A percentile compares a stretch with the other conserved stretches of the same genome.
These are phyloP conservation scores for Zaprionus vittiger DNA, from an alignment of 1,140 invertebrate species.

Conservation along the genomic window DNA sequence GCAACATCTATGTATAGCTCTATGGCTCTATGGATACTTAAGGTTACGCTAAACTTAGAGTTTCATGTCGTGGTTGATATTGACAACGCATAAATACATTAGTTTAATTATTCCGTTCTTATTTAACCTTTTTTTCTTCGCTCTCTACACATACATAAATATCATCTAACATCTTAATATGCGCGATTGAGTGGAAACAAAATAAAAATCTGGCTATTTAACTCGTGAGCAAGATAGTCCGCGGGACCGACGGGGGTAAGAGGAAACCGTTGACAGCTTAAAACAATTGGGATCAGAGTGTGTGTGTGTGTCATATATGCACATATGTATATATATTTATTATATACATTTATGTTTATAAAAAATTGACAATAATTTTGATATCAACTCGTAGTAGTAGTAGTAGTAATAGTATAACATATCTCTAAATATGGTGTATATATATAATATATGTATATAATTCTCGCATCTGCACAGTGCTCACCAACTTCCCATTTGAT, in stretches of 20 bases:
- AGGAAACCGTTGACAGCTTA: constrained; percentile 42
- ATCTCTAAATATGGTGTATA: constrained; percentile 33
- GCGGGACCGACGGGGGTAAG: not conserved
- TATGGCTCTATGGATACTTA: constrained; percentile 21
- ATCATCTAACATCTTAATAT: not conserved
- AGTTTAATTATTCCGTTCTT: constrained; percentile 8
- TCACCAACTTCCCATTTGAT: constrained; percentile 44
- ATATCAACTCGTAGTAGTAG: constrained; percentile 58
- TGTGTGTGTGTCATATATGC: constrained; percentile 23
- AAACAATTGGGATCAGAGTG: constrained; percentile 9
- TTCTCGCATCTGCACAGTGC: constrained; percentile 34
- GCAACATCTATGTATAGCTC: constrained; percentile 37
- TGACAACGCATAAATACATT: constrained; percentile 42
- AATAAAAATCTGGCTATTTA: not conserved
- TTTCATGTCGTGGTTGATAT: constrained; percentile 49
- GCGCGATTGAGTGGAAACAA: not conserved
- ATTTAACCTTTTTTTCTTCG: constrained; percentile 6
- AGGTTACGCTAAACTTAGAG: constrained; percentile 62
- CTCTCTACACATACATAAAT: constrained; percentile 3
- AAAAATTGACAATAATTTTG: constrained; percentile 73
- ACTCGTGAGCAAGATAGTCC: not conserved
- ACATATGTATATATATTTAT: constrained; percentile 12
- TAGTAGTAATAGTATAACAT: constrained; percentile 18
- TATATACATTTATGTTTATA: constrained; percentile 41
- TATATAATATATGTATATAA: constrained; percentile 7